Percentiles rank a stretch among this genome's conserved stretches.
Evolutionary conservation across 2,888 invertebrate genomes (phyloP).

Genomic region (Sesia apiformis): DNA sequence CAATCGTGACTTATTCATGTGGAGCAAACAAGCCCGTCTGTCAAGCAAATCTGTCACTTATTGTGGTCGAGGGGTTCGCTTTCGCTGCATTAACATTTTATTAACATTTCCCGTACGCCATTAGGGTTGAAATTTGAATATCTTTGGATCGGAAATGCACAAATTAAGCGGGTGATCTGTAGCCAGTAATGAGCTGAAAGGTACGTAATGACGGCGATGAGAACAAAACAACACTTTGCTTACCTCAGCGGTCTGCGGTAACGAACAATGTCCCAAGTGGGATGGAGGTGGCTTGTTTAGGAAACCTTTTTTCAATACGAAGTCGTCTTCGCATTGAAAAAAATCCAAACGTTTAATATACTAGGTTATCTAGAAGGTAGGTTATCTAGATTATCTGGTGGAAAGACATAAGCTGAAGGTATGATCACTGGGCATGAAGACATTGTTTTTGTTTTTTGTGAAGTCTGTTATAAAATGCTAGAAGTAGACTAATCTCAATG

Average conservation of each 20-base stretch:
- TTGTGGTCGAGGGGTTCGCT: constrained; percentile 55
- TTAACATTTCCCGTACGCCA: constrained; percentile 71
- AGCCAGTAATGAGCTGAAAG: constrained; percentile 64
- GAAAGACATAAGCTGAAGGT: no score
- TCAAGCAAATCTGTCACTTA: constrained; percentile 74
- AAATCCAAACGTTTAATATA: no score
- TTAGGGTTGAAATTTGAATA: constrained; percentile 73
- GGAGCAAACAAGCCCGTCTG: constrained; percentile 60
- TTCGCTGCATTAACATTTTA: constrained; percentile 71
- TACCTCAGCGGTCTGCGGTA: constrained; percentile 53
- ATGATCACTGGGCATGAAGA: no score
- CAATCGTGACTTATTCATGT: constrained; percentile 66
- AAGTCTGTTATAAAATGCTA: no score
- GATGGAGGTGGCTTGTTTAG: constrained; percentile 30
- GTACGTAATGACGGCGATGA: constrained; percentile 62
- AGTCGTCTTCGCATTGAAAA: no score
- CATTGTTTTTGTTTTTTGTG: no score
- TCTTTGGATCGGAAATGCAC: constrained; percentile 73
- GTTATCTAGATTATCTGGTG: no score
- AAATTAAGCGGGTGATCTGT: constrained; percentile 73
- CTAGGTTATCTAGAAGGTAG: no score
- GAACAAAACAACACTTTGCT: constrained; percentile 69
- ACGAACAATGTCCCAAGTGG: constrained; percentile 25
- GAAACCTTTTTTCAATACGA: no score
- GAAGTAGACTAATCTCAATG: no score